Evolutionary conservation across 2,888 invertebrate species (phyloP), one percentile per base, ranked within the genome.

Genomic region (Melanostoma mellinum): DNA sequence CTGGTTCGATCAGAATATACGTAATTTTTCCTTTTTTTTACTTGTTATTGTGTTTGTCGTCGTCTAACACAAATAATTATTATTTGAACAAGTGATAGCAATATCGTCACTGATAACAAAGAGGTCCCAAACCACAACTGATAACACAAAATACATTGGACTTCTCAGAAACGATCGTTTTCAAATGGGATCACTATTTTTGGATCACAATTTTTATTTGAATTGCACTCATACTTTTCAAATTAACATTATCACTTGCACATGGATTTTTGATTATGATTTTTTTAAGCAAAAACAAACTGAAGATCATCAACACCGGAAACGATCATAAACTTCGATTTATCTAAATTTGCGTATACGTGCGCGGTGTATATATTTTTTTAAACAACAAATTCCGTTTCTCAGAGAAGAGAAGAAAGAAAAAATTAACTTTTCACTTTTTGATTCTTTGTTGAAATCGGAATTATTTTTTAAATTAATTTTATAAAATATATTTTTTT

Each of bases 271-370:
- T 65, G 10, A 20, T 53, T 44, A 0, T 42, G 4, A 35, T 63
- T 36, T 10, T 68, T 60, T 68, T 52, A n/a, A 50, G 32, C 20
- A 33, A 71, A 75, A 71, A 67, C 67, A 76, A 82, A 73, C 38
- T 63, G 32, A 44, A 78, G 73, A 65, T 79, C 58, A 69, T 50
- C 38, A 82, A 20, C 78, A 84, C 84, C 84, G 84, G 75, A 75
- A 84, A 79, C 84, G 81, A 82, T 84, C 71, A 69, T 69, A 63
- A 79, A 79, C 65, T 75, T 78, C 65, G 65, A 50, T 75, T 71
- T 71, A 65, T 60, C 68, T 61, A 36, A 46, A 56, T 36, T 32
- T 69, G 50, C 38, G 46, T 72, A 73, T 67, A 71, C 63, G 68
- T 72, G 73, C 73, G 75, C 63, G 44, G 72, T 75, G 60, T 30